These are phyloP conservation scores for Acleris literana DNA, from an alignment of 2,888 invertebrate genomes.

Conservation along the genomic window DNA sequence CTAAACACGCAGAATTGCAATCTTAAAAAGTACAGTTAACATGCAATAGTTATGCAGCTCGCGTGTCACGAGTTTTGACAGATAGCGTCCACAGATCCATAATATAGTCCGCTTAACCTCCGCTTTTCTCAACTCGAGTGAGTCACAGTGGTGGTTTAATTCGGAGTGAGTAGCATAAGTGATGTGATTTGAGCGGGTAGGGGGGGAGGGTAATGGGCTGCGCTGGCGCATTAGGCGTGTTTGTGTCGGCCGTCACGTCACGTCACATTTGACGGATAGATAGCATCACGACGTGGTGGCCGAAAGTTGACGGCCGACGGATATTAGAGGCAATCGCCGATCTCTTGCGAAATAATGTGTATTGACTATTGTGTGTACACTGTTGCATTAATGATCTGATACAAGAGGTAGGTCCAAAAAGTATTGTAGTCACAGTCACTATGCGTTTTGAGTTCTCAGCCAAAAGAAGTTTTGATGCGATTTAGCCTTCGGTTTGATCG, in stretches of 20 bases:
- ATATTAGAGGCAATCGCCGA: slow-evolving; percentile 27
- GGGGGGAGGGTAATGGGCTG: slow-evolving; percentile 27
- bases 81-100: too few relatives aligned
- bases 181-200: slow-evolving; percentile 21
- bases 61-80: too few relatives aligned
- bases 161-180: slow-evolving; percentile 21
- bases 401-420: not conserved
- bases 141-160: not conserved
- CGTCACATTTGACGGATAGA: slow-evolving; percentile 21
- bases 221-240: slow-evolving; percentile 34
- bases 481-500: too few relatives aligned
- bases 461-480: too few relatives aligned
- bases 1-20: too few relatives aligned
- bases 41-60: too few relatives aligned
- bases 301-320: slow-evolving; percentile 16
- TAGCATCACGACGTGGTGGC: slow-evolving; percentile 28
- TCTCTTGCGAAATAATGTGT: slow-evolving; percentile 14
- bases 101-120: too few relatives aligned
- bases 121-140: too few relatives aligned
- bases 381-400: not conserved
- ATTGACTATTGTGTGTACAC: slow-evolving; percentile 4
- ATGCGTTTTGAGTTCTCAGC: too few relatives aligned
- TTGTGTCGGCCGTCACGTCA: slow-evolving; percentile 32
- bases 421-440: too few relatives aligned
- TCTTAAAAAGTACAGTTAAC: too few relatives aligned